A percentile compares a stretch with the other conserved stretches of the same genome.
phyloP scores from a whole-genome alignment of 2,113 vertebrate genomes.

The Anser cygnoides region DNA sequence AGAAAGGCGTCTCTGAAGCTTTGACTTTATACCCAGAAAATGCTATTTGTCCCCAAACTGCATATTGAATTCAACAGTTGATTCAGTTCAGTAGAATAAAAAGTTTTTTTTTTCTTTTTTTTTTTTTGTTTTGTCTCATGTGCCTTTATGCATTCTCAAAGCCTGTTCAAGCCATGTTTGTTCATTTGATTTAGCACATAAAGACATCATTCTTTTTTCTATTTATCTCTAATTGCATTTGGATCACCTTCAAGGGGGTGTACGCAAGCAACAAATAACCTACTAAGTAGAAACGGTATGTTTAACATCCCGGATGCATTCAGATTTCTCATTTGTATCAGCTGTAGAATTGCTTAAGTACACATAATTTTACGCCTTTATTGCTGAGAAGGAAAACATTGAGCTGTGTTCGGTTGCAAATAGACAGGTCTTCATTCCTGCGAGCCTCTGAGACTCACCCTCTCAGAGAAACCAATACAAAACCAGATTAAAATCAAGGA shows the following conservation, averaged over 20 bases:
- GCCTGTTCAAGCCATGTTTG: not conserved
- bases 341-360: not conserved
- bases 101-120: not conserved
- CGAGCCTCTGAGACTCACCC: not conserved
- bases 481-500: not conserved
- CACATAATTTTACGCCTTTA: not conserved
- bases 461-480: not conserved
- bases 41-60: not conserved
- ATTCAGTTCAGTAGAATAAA: not conserved
- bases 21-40: not conserved
- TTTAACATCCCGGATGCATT: not conserved
- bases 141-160: not conserved
- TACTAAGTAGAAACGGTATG: not conserved
- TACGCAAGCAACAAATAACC: not conserved
- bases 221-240: not conserved
- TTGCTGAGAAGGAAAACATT: not conserved
- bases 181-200: not conserved
- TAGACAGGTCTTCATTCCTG: not conserved
- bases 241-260: not conserved
- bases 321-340: not conserved
- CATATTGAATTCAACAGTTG: not conserved
- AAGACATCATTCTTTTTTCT: not conserved
- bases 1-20: not conserved
- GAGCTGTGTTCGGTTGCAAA: not conserved
- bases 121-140: not conserved